phyloP scores from a whole-genome alignment of 2,113 vertebrate species.

The Campylorhamphus procurvoides region DNA sequence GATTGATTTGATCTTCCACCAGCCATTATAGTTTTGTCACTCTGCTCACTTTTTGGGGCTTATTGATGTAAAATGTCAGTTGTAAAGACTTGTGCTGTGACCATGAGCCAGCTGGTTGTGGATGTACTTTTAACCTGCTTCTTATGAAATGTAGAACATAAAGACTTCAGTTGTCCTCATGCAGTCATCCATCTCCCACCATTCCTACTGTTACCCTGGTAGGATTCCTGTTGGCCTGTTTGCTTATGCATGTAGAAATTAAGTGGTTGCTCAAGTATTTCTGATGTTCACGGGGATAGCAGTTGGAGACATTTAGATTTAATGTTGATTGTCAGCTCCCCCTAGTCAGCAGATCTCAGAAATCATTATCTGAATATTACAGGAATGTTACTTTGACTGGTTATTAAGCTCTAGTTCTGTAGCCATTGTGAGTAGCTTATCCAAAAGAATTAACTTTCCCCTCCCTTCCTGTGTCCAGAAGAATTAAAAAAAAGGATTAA shows the following conservation, averaged over 20 bases:
- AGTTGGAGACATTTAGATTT: not conserved
- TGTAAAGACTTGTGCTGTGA: not conserved
- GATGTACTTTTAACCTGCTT: not conserved
- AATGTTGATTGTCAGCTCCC: not conserved
- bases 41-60: not conserved
- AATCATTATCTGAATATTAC: not conserved
- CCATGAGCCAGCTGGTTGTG: not conserved
- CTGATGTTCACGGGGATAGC: not conserved
- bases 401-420: not conserved
- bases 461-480: not conserved
- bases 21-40: not conserved
- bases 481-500: not conserved
- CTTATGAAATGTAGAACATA: not conserved
- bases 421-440: not conserved
- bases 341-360: not conserved
- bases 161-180: not conserved
- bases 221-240: not conserved
- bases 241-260: not conserved
- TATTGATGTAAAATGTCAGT: not conserved
- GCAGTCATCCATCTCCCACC: not conserved
- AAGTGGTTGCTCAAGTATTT: not conserved
- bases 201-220: not conserved
- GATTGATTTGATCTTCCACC: not conserved
- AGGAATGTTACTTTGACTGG: not conserved
- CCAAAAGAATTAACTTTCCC: not conserved